Base-by-base conservation (phyloP, 2,888 invertebrate species). In the Caenorhabditis sp. region DNA sequence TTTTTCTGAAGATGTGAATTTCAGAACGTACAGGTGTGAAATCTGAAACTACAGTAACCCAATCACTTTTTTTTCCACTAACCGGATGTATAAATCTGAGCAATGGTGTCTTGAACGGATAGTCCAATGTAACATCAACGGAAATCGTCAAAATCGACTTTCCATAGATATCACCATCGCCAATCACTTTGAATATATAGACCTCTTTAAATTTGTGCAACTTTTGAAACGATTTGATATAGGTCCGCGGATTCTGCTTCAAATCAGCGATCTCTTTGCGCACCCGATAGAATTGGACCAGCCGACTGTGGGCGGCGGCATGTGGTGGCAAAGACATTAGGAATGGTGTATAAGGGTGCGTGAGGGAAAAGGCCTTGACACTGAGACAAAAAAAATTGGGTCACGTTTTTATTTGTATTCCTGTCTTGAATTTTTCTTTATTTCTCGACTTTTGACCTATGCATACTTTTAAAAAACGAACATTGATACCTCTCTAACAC, bases 101-200 rank as follows among this genome's bases (percentile, higher is more conserved):
- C 3, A 49, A 50, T 14, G 73, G 73, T 20, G 73, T 21, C 31
- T 68, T 68, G 63, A 73, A 73, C 5, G 73, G 73, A 36, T 73
- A 73, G 7, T 73, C 73, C 14, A 66, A 4, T 26, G 66, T 73
- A 21, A 63, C 63, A 21, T 73, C 73, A 2, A 73, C 20, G 3
- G 23, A 31, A 26, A 73, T 23, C 2, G 69, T 66, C 31, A 73
- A 52, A 10, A 69, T n/a, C 8, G 60, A 27, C 7, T 69, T 63
- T 27, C 66, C 59, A 66, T 57, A 73, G 1, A 63, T 27, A 1
- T 14, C 36, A 4, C 65, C 68, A 27, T 69, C 73, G 20, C 68
- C 69, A 25, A 38, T 1, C 20, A 73, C 63, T 26, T 66, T 65
- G 58, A 73, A 69, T 26, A 62, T 62, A 57, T 62, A 73, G 7